These are phyloP conservation scores for Cetoscarus ocellatus DNA, from an alignment of 2,797 vertebrate species.

Conservation along the genomic window DNA sequence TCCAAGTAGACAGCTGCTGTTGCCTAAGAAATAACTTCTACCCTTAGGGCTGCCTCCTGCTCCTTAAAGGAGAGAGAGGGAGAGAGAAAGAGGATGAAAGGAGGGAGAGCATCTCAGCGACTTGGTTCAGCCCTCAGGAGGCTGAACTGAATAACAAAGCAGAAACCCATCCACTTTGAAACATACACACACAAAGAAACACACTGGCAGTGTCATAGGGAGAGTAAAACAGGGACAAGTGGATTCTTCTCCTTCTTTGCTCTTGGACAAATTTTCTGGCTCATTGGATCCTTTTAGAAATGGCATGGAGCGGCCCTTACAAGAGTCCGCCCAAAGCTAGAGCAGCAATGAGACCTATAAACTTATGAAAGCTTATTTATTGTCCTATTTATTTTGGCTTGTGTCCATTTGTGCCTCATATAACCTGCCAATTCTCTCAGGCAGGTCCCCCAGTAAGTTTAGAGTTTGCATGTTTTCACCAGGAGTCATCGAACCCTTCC, in stretches of 20 bases:
- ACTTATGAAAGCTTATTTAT: constrained; percentile 50
- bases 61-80: constrained; percentile 1
- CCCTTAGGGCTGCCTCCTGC: constrained; percentile 39
- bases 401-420: constrained; percentile 14
- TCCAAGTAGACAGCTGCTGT: constrained; percentile 47
- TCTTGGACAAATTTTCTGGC: constrained; percentile 60
- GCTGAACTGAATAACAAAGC: constrained; percentile 16
- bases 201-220: constrained; percentile 5
- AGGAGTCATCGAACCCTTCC: neutral
- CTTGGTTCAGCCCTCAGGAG: constrained; percentile 38
- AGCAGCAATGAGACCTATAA: constrained; percentile 36
- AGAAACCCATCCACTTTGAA: constrained; percentile 30
- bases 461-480: neutral
- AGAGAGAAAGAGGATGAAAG: constrained; percentile 17
- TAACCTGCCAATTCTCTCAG: constrained; percentile 1
- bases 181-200: constrained; percentile 13
- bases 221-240: constrained; percentile 37
- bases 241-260: constrained; percentile 44
- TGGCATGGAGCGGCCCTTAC: constrained; percentile 37
- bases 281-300: constrained; percentile 62
- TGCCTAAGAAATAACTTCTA: constrained; percentile 37
- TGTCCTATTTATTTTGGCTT: constrained; percentile 14
- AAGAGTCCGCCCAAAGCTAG: constrained; percentile 38
- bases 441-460: neutral
- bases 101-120: constrained; percentile 14